phyloP scores from a whole-genome alignment of 1,140 invertebrate genomes.

The Calliphora vicina region DNA sequence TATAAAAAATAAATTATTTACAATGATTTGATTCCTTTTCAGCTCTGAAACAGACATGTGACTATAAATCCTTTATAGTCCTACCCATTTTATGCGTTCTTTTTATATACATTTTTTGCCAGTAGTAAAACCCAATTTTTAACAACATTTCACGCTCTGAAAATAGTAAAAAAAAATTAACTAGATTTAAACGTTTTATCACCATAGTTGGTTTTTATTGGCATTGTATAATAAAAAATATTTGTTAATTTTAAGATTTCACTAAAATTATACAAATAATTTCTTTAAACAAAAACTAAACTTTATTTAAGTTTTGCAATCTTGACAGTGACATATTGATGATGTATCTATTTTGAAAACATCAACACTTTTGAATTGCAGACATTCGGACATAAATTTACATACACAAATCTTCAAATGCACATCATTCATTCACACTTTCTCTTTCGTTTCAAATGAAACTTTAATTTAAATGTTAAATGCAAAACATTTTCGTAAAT shows the following conservation, averaged over 20 bases:
- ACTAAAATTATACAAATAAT: too few relatives aligned
- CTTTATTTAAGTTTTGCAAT: background rate
- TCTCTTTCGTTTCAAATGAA: background rate
- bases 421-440: background rate
- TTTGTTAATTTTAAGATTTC: background rate
- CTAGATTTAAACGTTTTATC: background rate
- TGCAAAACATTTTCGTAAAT: background rate
- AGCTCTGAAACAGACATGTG: too few relatives aligned
- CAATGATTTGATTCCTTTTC: too few relatives aligned
- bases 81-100: too few relatives aligned
- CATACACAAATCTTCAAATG: background rate
- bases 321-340: slow-evolving; percentile 7
- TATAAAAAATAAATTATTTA: too few relatives aligned
- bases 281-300: too few relatives aligned
- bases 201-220: background rate
- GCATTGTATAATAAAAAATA: background rate
- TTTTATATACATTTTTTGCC: too few relatives aligned
- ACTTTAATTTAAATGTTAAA: slow-evolving; percentile 6
- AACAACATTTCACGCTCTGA: too few relatives aligned
- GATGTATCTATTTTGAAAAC: slow-evolving; percentile 1
- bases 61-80: too few relatives aligned
- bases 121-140: too few relatives aligned
- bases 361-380: background rate
- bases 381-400: background rate
- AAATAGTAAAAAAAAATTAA: too few relatives aligned